Evolutionary conservation across 2,797 vertebrate genomes (phyloP), one percentile per base, ranked within the genome.

Genomic region (Falco columbarius): DNA sequence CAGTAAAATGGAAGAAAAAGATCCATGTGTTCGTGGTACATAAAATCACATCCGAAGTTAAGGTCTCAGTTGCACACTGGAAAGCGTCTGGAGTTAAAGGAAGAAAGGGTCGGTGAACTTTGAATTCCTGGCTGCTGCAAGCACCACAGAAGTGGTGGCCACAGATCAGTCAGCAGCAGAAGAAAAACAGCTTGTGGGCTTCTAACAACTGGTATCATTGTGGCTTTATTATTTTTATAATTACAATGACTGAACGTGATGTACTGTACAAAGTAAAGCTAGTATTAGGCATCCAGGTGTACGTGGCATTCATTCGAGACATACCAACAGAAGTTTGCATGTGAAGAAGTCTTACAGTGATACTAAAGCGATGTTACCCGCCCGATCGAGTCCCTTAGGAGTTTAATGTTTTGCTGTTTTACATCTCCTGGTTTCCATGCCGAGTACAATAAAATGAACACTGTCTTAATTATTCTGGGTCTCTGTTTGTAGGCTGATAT

Each of bases 341-440:
- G 96, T 93, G 80, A 95, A 93, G 66, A 90, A 84, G 63, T 96
- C 94, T 94, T 95, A 70, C 88, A 83, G 68, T 94, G 90, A 86
- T 95, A 73, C 82, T 93, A 82, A 96, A 95, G 75, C 94, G 87
- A 81, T 94, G 84, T 83, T 93, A 81, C 81, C 72, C 73, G 93
- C 55, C 36, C 4, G 18, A 19, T 40, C 14, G 27, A 93, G 59
- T 96, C 92, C 58, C 90, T 61, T 88, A 93, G 96, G 94, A 97
- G 80, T 91, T 96, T 86, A 87, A 92, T 97, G 86, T 96, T 95
- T 94, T 97, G 89, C 89, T 97, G 96, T 94, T 98, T 97, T 96
- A 86, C 95, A 94, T 97, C 91, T 86, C 68, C 61, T 95, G 90
- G 85, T 97, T 98, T 96, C 90, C 97, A 92, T 92, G 97, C 96